phyloP scores from a whole-genome alignment of 2,888 invertebrate genomes.

The Endomychus coccineus region DNA sequence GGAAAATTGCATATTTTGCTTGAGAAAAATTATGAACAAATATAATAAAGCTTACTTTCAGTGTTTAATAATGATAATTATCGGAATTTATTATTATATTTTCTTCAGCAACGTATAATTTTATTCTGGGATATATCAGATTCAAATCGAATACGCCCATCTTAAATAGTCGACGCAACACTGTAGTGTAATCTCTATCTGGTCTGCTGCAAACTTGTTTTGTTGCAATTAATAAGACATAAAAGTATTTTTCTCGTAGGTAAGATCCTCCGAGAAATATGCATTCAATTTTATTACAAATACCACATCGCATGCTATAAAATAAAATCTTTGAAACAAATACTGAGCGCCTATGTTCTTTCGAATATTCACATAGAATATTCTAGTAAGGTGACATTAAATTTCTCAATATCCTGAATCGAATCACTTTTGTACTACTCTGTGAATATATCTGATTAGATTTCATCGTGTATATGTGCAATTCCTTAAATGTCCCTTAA shows the following conservation, averaged over 20 bases:
- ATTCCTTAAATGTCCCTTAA: no score
- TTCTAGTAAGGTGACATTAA: no score
- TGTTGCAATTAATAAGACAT: constrained; percentile 19
- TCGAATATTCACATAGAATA: no score
- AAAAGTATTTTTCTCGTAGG: constrained; percentile 6
- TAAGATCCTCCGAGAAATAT: not conserved
- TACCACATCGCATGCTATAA: no score
- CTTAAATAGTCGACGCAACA: not conserved
- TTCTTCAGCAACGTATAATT: constrained; percentile 43
- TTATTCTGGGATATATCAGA: constrained; percentile 38
- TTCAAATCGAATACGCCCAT: constrained; percentile 14
- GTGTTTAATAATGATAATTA: constrained; percentile 46
- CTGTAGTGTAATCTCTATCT: not conserved
- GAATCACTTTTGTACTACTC: no score
- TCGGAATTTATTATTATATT: constrained; percentile 46
- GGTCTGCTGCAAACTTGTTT: constrained; percentile 17
- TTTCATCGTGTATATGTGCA: no score
- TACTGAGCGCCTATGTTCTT: no score
- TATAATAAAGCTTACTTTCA: constrained; percentile 44
- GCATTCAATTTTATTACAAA: not conserved
- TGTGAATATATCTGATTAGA: no score
- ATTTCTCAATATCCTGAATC: no score
- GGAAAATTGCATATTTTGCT: constrained; percentile 46
- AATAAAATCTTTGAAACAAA: no score
- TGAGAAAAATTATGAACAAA: constrained; percentile 46